phyloP scores from a whole-genome alignment of 2,797 vertebrate species.

The Geranospiza caerulescens region DNA sequence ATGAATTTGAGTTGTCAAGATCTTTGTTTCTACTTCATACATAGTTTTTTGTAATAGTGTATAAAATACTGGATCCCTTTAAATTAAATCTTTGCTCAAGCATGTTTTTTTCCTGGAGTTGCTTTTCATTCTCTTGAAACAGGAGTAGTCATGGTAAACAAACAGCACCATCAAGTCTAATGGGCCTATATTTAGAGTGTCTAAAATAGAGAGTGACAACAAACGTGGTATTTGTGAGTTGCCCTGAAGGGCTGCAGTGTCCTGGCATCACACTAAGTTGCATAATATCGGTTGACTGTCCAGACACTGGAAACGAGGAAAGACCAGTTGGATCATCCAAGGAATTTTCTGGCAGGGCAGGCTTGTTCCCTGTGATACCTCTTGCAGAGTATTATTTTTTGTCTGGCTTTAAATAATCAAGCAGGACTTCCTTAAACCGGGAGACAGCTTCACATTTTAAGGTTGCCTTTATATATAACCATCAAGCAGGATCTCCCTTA shows the following conservation, averaged over 20 bases:
- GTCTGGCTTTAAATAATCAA: neutral
- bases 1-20: neutral
- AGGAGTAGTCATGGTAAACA: neutral
- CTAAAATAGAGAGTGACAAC: slow-evolving; percentile 4
- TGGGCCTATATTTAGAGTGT: slow-evolving; percentile 43
- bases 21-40: neutral
- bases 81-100: neutral
- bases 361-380: neutral
- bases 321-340: neutral
- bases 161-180: neutral
- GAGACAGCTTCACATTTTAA: neutral
- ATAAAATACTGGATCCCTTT: neutral
- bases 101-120: neutral
- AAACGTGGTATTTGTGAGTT: neutral
- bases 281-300: neutral
- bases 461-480: neutral
- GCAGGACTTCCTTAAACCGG: neutral
- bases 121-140: neutral
- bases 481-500: neutral
- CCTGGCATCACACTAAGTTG: neutral
- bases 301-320: neutral
- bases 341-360: neutral
- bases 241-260: neutral
- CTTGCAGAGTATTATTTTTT: neutral
- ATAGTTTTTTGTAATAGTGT: neutral